Evolutionary conservation across 2,888 invertebrate species (phyloP), one percentile per base, ranked within the genome.

Genomic region (Apodemia mormo): DNA sequence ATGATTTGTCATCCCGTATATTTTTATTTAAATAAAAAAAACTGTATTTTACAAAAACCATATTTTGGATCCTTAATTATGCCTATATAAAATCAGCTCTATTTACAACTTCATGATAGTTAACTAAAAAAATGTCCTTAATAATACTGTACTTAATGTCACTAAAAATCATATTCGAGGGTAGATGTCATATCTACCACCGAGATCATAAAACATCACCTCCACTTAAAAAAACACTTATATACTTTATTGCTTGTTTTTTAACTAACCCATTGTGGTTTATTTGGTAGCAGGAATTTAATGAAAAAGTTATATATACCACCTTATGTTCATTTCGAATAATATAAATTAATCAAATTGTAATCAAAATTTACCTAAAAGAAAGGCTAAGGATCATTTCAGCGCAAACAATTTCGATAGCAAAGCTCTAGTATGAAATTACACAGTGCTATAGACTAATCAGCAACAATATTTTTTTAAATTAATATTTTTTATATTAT

Each of bases 81-180:
- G 14, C 14, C 4, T 49, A 49, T n/a, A 49, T 49, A 49, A 49
- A 49, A 49, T 49, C 49, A 49, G 49, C 49, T 49, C 14, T 14
- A 14, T 14, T 14, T 49, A 49, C 14, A 45, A 45, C 45, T 10
- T 45, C 45, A 45, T 45, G 45, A 45, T 45, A 45, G 45, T 45
- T 45, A 45, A 12, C 9, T 58, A 22, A 58, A 58, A 30, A 58
- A 58, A 49, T 14, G 22, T 30, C 30, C 58, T 30, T 58, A 58
- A 58, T 58, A 58, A 58, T 58, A 58, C 58, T 58, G 58, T 58
- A 58, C 58, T 58, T 58, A 58, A 30, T 58, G 22, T 29, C 58
- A 14, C n/a, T 58, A 49, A 49, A 49, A 58, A 58, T 58, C 58
- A 30, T 58, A 58, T 58, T 58, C 10, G 29, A 12, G 58, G 58